phyloP scores from a whole-genome alignment of 2,113 vertebrate species.

The Apus apus region DNA sequence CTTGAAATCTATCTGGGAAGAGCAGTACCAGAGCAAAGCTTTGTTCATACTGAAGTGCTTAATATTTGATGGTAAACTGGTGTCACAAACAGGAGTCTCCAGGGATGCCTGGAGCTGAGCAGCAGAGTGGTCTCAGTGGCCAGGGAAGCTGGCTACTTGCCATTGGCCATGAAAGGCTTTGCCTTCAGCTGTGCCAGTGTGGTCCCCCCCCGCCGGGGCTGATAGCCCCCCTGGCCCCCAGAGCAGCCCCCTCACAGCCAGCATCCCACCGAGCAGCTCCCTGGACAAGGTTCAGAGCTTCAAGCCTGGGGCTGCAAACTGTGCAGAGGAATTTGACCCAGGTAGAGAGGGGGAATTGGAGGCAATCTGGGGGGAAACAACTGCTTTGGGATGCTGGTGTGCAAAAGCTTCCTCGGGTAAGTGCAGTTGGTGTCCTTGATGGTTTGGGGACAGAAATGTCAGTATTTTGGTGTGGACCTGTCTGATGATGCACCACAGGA shows the following conservation, averaged over 20 bases:
- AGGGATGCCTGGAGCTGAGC: neutral
- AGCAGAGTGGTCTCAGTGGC: neutral
- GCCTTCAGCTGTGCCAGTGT: fast-evolving
- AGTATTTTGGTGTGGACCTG: neutral
- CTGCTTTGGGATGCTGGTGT: neutral
- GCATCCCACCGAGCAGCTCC: neutral
- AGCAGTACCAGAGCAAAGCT: neutral
- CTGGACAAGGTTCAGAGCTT: fast-evolving
- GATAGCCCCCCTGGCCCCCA: neutral
- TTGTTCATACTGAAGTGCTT: neutral
- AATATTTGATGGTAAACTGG: neutral
- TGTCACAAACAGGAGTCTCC: neutral
- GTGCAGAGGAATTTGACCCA: neutral
- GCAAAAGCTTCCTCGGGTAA: neutral
- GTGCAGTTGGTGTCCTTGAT: neutral
- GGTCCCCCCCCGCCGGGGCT: too few species aligned
- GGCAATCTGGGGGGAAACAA: neutral
- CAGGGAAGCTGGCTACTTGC: neutral
- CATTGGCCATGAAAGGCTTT: fast-evolving
- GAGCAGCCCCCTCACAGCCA: neutral
- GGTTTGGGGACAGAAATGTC: neutral
- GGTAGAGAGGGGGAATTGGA: neutral
- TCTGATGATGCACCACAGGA: neutral
- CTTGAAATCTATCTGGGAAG: neutral
- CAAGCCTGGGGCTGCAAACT: neutral